Conservation (phyloP, 2,888 invertebrate genomes). For the Acanthosoma haemorrhoidale region DNA sequence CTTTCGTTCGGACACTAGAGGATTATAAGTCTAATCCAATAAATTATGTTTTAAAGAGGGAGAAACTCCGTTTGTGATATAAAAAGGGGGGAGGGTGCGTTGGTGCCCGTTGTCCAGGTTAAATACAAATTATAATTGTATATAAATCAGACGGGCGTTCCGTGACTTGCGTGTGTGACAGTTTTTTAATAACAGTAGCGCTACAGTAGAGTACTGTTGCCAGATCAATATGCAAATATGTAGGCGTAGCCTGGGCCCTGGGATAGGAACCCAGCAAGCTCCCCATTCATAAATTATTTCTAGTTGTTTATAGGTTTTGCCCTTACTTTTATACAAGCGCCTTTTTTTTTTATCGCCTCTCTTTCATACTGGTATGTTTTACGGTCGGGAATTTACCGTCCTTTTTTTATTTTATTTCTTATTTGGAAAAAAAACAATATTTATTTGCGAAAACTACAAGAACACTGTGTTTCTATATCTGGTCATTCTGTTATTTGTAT, state of each 20-base stretch:
- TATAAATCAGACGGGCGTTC: slow-evolving; percentile 18
- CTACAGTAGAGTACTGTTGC: not conserved
- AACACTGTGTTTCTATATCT: no score
- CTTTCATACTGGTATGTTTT: no score
- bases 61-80: slow-evolving; percentile 14
- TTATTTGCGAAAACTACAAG: no score
- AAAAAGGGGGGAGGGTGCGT: not conserved
- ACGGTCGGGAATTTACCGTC: no score
- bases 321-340: no score
- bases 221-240: slow-evolving; percentile 10
- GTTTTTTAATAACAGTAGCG: slow-evolving; percentile 19
- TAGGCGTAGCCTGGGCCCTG: not conserved
- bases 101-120: not conserved
- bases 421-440: no score
- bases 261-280: no score
- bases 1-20: not conserved
- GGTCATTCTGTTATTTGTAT: no score
- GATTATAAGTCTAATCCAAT: slow-evolving; percentile 6
- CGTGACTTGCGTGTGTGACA: slow-evolving; percentile 24
- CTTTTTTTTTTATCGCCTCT: no score
- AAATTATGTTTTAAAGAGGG: slow-evolving; percentile 22
- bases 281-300: no score
- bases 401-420: no score
- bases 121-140: slow-evolving; percentile 20
- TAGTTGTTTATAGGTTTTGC: no score